Evolutionary conservation across 2,113 vertebrate genomes (phyloP), one percentile per base, ranked within the genome.

Genomic region (Hippocampus zosterae): DNA sequence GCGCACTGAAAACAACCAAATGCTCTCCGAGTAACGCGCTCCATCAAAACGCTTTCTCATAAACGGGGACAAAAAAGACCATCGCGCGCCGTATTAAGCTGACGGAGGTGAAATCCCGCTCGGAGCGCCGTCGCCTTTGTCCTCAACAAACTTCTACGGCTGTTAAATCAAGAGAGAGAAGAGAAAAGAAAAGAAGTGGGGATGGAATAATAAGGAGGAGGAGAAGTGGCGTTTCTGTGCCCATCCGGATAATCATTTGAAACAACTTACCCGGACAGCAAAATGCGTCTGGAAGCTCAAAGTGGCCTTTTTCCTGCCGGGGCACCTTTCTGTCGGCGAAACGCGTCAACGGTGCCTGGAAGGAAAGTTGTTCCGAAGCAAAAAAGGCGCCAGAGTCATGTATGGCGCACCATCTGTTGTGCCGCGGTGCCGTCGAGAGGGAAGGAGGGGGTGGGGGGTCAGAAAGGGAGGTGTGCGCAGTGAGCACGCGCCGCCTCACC

Each of bases 381-480:
- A 67, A 83, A 83, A 80, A 73, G 61, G 59, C 69, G 75, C 80
- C 53, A 74, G 70, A 74, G 84, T 81, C 79, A 59, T 75, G 80
- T 65, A 44, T 19, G 23, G 40, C 16, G 63, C 41, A 83, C 84
- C 86, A 87, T 90, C 85, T 85, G 85, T 84, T 82, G 89, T 87
- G 88, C 80, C 63, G 53, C 77, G 23, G 81, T 71, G 83, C 78
- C 69, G 33, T 65, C 78, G 73, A 84, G 64, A 37, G 5, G 75
- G 65, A 59, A 70, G 73, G 68, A 27, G 10, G 40, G 2, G 21
- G 5, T n/a, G n/a, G 23, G 19, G 25, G 11, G 12, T 25, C 6
- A 18, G 13, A 29, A 27, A 7, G 5, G 10, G 10, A 5, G 10
- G 23, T 0, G 21, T 7, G 50, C n/a, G 4, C 52, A 59, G 27